Evolutionary conservation across 2,113 vertebrate species (phyloP), one percentile per base, ranked within the genome.

Genomic region (Chaetodon trifascialis): DNA sequence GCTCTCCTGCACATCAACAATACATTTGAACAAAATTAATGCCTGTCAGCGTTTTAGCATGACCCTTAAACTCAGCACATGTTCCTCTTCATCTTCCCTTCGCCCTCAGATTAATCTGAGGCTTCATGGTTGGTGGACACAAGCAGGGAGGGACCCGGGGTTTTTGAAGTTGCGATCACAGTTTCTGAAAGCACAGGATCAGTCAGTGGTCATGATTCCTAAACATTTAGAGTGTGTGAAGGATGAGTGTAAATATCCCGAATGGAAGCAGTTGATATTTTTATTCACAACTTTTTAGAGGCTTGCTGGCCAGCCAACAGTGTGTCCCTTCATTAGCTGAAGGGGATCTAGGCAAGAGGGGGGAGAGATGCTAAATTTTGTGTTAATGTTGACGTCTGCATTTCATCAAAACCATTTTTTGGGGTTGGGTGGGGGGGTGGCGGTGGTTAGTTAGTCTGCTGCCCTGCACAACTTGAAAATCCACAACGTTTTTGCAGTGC

Each of bases 181-280:
- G 92, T 88, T 91, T 92, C 85, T 93, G 79, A 83, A 94, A 91
- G 90, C 79, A 76, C 60, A 83, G 88, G 86, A 92, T 93, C 91
- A 93, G 93, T 94, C 93, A 81, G 92, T 76, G 89, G 89, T 93
- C 78, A 77, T 86, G 91, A 86, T 90, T 90, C 89, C 93, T 86
- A 91, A 93, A 92, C 93, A 86, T 94, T 94, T 88, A 89, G 91
- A 91, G 91, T 86, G 89, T 91, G 90, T 92, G 91, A 92, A 94
- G 91, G 94, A 92, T 94, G 91, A 91, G 88, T 91, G 94, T 92
- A 94, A 93, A 93, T 91, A 94, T 91, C 90, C 89, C 88, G 56
- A 93, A 93, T 94, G 93, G 94, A 93, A 94, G 92, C 93, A 84
- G 92, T 91, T 85, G 90, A 93, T 95, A 94, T 95, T 95, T 95